Percentiles rank a stretch among this genome's conserved stretches.
These are phyloP conservation scores for Lycocerus yunnanus DNA, from an alignment of 2,888 invertebrate genomes.

Conservation along the genomic window DNA sequence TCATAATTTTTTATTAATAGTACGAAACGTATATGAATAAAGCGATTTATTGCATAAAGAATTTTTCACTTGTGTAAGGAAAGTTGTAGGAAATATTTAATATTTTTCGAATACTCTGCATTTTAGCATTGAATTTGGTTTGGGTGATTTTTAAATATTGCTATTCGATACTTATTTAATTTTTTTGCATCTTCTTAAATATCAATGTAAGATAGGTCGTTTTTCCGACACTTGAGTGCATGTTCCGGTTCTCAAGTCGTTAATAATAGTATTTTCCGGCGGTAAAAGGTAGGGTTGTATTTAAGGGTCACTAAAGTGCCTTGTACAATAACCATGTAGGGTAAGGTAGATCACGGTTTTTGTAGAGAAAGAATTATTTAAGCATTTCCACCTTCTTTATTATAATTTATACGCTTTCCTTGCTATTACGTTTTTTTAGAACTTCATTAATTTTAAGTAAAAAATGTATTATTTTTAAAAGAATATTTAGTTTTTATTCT, in stretches of 20 bases:
- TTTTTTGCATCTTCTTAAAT: background rate
- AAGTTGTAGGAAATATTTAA: background rate
- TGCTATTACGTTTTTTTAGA: background rate
- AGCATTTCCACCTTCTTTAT: background rate
- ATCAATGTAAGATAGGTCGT: background rate
- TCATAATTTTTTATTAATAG: background rate
- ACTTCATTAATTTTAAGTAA: background rate
- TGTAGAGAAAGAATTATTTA: background rate
- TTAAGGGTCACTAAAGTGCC: slow-evolving; percentile 14
- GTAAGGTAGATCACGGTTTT: slow-evolving; percentile 10
- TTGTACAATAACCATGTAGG: slow-evolving; percentile 12
- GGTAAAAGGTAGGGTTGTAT: slow-evolving; percentile 24
- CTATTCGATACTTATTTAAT: background rate
- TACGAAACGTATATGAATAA: background rate
- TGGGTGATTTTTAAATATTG: background rate
- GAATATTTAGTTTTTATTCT: too few species aligned
- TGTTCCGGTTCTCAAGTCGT: slow-evolving; percentile 17
- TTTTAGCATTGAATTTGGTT: background rate
- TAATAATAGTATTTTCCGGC: slow-evolving; percentile 24
- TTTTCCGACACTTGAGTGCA: slow-evolving; percentile 13
- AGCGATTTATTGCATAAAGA: background rate
- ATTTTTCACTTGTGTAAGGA: background rate
- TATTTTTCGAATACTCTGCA: background rate
- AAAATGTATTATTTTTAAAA: too few species aligned
- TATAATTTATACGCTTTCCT: background rate